Evolutionary conservation across 2,797 vertebrate species (phyloP).

Genomic region (Myotis daubentonii): DNA sequence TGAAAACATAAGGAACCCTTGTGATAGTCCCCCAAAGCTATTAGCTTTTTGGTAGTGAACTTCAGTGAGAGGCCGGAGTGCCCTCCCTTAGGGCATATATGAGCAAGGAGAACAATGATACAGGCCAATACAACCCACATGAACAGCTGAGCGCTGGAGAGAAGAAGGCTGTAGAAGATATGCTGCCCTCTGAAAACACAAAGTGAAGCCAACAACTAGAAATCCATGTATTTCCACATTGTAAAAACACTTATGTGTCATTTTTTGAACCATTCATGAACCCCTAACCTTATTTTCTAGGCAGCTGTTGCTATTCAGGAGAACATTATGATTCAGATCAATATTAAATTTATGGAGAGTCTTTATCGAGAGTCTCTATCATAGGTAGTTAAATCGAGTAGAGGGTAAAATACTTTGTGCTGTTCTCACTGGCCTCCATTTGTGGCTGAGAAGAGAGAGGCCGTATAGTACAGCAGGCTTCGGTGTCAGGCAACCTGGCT

Average conservation of each 20-base stretch:
- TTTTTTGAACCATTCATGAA: neutral
- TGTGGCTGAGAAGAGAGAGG: neutral
- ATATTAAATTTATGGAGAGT: neutral
- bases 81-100: neutral
- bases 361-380: neutral
- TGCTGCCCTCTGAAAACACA: neutral
- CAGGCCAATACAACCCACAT: neutral
- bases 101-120: neutral
- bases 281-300: neutral
- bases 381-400: neutral
- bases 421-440: neutral
- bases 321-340: neutral
- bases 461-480: neutral
- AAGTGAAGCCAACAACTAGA: slow-evolving; percentile 28
- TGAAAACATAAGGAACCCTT: slow-evolving; percentile 30
- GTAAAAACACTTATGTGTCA: neutral
- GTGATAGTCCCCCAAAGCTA: slow-evolving; percentile 28
- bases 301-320: neutral
- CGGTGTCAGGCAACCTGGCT: neutral
- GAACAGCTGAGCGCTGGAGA: neutral
- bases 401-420: neutral
- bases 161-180: neutral
- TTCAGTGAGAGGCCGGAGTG: slow-evolving; percentile 57
- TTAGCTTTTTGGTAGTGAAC: slow-evolving; percentile 38
- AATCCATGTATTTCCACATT: neutral